Base-by-base conservation (phyloP, 2,797 vertebrate genomes). In the Spheniscus humboldti region DNA sequence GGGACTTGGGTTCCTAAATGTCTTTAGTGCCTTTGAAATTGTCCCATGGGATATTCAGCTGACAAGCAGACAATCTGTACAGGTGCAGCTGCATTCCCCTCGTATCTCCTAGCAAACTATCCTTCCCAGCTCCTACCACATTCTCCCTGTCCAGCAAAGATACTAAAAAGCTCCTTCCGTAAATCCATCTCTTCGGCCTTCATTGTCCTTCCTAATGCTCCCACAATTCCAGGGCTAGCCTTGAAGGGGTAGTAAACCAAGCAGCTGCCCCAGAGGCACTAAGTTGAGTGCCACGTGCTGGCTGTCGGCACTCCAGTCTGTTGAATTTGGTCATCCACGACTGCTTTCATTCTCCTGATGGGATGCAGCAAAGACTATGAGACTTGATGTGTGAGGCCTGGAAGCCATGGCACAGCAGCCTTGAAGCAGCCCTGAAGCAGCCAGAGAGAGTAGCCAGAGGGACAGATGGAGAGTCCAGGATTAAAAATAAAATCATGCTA, bases 361-460 rank as follows among this genome's bases (percentile, higher is more conserved):
- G 52, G 10, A 68, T 48, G 83, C 84, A 96, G 96, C 88, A 94
- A 90, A 94, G 88, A 77, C 94, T 64, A 82, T 3, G 16, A 96
- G 79, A 93, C 53, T 94, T 97, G 95, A 97, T 15, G 0, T 72
- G 86, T 75, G 72, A 94, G 80, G 86, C 96, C 78, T 12, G 55
- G 76, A 89, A 96, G 94, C 92, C 94, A 72, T 56, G 87, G 87
- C 93, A 88, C 56, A 86, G 90, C 60, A 84, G 85, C 95, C 96
- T 93, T 77, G 55, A 94, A 98, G 95, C 93, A 94, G 94, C 92
- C 63, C 95, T 92, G 91, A 96, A 94, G 96, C 89, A 96, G 91
- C 62, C 94, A 95, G 94, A 97, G 80, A 96, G 72, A 96, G 92
- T 80, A 95, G 95, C 95, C 97, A 97, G 79, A 87, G 85, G 97